Base-by-base conservation (phyloP, 2,797 vertebrate genomes). In the Adrianichthys oophorus region DNA sequence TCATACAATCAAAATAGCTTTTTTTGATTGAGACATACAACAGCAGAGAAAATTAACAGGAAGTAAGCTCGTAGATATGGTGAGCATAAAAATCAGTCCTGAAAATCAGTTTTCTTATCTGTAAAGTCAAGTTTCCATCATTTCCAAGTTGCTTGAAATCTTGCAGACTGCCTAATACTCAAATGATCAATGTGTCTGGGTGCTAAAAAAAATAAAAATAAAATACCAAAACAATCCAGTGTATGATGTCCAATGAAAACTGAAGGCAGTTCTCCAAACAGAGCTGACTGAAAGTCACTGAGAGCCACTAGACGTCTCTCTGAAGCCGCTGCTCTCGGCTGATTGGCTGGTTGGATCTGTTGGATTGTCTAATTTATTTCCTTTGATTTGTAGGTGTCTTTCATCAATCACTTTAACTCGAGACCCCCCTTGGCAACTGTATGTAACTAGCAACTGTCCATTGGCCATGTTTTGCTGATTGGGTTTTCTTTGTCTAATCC, bases 291-390 rank as follows among this genome's bases (percentile, higher is more conserved):
- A 52, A 60, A 60, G 40, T 87, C 83, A 89, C 83, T 77, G 74
- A 17, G 75, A 62, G 29, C 61, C 60, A 2, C 76, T 85, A 48
- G 59, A 16, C 26, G 70, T 54, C 66, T 90, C 86, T 62, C 66
- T 77, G 81, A 80, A 81, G 55, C 89, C 86, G 17, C 87, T 89
- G 83, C 86, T 89, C 57, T 89, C 90, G 5, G 72, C 60, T 1
- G 72, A 73, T 54, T 76, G 85, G 56, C 68, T 65, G 24, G 65
- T 47, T 4, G 63, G 40, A 23, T 75, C 83, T 63, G 50, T 37
- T 43, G 68, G 63, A 58, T 60, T 64, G 62, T 79, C 72, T 1
- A 24, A 46, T 47, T 57, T 26, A 23, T 52, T 55, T 19, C 59
- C 71, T 77, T 74, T 78, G 48, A 72, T 67, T 59, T 68, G 74